These are phyloP conservation scores for Fulmarus glacialis DNA, from an alignment of 2,113 vertebrate genomes.

Conservation along the genomic window DNA sequence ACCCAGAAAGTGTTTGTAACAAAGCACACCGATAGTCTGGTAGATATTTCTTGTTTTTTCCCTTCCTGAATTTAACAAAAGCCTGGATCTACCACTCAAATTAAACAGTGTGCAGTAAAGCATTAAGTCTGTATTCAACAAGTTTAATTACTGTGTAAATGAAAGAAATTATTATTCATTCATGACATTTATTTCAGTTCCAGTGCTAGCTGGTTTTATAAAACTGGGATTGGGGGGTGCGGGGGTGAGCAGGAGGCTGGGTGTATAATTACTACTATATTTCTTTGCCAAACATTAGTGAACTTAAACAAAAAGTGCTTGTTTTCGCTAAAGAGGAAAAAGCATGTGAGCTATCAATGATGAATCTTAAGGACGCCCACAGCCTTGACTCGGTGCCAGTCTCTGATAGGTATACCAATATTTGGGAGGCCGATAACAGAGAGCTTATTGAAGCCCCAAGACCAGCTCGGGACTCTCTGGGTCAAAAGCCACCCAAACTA, in stretches of 20 bases:
- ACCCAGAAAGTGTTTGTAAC: background rate
- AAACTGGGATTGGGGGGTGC: background rate
- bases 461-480: constrained; percentile 50
- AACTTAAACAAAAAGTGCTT: constrained; percentile 82
- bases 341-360: constrained; percentile 74
- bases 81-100: constrained; percentile 64
- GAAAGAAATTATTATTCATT: constrained; percentile 81
- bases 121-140: constrained; percentile 73
- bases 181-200: constrained; percentile 75
- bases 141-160: constrained; percentile 80
- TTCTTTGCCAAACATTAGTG: constrained; percentile 80
- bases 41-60: constrained; percentile 40
- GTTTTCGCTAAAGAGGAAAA: constrained; percentile 71
- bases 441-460: constrained; percentile 70
- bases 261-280: constrained; percentile 73
- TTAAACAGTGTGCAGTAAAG: constrained; percentile 65
- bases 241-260: constrained; percentile 14
- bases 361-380: constrained; percentile 72
- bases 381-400: constrained; percentile 62
- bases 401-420: constrained; percentile 57
- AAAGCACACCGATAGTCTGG: constrained; percentile 38
- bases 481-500: constrained; percentile 74
- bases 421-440: constrained; percentile 72
- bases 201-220: constrained; percentile 63
- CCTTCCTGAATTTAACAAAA: constrained; percentile 61